These are phyloP conservation scores for Melangyna quadrimaculata DNA, from an alignment of 2,888 invertebrate genomes.

Conservation along the genomic window DNA sequence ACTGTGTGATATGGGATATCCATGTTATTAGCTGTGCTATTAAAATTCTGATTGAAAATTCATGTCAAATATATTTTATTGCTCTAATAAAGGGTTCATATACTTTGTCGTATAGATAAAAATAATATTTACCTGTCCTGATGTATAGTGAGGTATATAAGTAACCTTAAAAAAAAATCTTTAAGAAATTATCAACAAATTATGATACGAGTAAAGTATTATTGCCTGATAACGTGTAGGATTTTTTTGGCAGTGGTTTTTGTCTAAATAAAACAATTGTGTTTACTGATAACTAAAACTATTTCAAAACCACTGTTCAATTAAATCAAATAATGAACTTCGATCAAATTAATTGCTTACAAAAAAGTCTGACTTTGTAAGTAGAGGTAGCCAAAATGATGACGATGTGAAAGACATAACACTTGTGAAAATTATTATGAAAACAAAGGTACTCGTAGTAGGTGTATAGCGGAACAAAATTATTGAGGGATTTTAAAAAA, in stretches of 20 bases:
- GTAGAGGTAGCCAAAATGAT: too few relatives aligned
- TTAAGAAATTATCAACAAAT: slow-evolving; percentile 44
- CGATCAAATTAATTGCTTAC: neutral
- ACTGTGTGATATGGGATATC: slow-evolving; percentile 79
- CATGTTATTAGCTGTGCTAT: slow-evolving; percentile 80
- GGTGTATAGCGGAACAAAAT: too few relatives aligned
- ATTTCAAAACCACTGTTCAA: neutral
- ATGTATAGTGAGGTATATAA: neutral
- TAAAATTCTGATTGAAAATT: slow-evolving; percentile 81
- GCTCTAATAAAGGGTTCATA: slow-evolving; percentile 49
- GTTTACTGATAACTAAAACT: neutral
- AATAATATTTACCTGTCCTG: slow-evolving; percentile 34
- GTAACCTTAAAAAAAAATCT: slow-evolving; percentile 30
- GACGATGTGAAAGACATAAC: too few relatives aligned
- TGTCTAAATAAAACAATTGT: neutral
- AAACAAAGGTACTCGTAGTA: too few relatives aligned
- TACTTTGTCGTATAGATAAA: slow-evolving; percentile 47
- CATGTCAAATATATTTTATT: slow-evolving; percentile 69
- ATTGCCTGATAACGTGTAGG: neutral
- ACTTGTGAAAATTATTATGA: too few relatives aligned
- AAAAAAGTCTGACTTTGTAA: too few relatives aligned
- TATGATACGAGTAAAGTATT: slow-evolving; percentile 1
- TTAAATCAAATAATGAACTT: neutral
- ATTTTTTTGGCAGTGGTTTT: neutral
- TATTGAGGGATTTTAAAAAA: too few relatives aligned